Conservation (phyloP, 1,140 invertebrate genomes). For the Mylabris phalerata region DNA sequence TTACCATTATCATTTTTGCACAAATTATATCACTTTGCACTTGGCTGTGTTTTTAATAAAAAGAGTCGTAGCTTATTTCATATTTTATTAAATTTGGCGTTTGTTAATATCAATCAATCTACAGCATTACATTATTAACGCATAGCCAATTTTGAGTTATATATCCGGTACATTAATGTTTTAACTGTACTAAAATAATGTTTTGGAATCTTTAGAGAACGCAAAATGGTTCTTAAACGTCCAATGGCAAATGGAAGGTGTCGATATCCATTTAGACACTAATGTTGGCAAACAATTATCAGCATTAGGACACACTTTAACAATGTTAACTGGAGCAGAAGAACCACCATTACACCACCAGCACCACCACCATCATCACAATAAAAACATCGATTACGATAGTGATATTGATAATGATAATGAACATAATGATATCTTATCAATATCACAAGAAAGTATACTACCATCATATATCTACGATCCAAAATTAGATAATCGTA, state of each 20-base stretch:
- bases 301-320: slow-evolving; percentile 88
- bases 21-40: too few species aligned
- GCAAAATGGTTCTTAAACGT: slow-evolving; percentile 98
- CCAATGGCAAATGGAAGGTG: slow-evolving; percentile 98
- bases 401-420: slow-evolving; percentile 64
- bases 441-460: slow-evolving; percentile 58
- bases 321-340: slow-evolving; percentile 83
- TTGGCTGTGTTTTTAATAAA: too few species aligned
- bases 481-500: slow-evolving; percentile 76
- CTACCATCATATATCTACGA: slow-evolving; percentile 83
- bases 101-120: too few species aligned
- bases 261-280: slow-evolving; percentile 93
- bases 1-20: too few species aligned
- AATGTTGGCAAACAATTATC: slow-evolving; percentile 94
- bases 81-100: too few species aligned
- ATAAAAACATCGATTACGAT: slow-evolving; percentile 44
- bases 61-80: too few species aligned
- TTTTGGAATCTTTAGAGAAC: slow-evolving; percentile 57
- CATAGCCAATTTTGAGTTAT: too few species aligned
- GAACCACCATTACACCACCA: slow-evolving; percentile 60
- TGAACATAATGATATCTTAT: slow-evolving; percentile 60
- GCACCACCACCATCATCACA: too few species aligned
- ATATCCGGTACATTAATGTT: too few species aligned
- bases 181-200: too few species aligned
- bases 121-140: too few species aligned